Conservation (phyloP, 2,888 invertebrate genomes). For the Zaprionus bogoriensis region DNA sequence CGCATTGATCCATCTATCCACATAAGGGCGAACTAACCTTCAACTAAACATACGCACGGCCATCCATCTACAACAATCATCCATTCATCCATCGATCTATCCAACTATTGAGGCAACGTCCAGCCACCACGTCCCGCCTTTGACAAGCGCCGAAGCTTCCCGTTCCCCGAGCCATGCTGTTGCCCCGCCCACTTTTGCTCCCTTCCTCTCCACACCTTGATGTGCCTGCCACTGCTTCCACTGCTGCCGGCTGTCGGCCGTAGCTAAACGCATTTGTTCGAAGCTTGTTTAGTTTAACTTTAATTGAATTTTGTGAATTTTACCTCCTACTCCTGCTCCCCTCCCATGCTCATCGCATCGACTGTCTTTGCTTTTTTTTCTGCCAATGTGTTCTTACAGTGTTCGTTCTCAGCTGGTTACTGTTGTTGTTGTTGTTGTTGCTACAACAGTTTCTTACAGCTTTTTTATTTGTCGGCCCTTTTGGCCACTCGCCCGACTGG, state of each 20-base stretch:
- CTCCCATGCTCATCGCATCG: neutral
- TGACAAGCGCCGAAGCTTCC: conserved; percentile 67
- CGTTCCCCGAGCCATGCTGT: conserved; percentile 30
- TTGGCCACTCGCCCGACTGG: conserved; percentile 49
- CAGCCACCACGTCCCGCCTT: conserved; percentile 57
- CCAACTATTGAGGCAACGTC: conserved; percentile 55
- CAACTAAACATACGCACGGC: conserved; percentile 66
- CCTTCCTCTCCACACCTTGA: no score
- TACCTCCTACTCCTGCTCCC: conserved; percentile 36
- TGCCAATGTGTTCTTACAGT: conserved; percentile 32
- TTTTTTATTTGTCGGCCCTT: conserved; percentile 59
- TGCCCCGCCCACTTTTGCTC: conserved; percentile 2
- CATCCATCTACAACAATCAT: conserved; percentile 58
- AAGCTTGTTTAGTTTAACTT: conserved; percentile 79
- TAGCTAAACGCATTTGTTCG: conserved; percentile 77
- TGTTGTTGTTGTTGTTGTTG: conserved; percentile 32
- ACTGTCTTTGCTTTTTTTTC: conserved; percentile 9
- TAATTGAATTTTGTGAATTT: conserved; percentile 78
- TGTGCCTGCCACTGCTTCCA: neutral
- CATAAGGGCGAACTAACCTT: conserved; percentile 56
- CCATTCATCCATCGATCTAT: conserved; percentile 54
- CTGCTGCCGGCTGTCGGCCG: conserved; percentile 37
- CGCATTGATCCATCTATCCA: conserved; percentile 62
- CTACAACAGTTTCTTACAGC: conserved; percentile 50
- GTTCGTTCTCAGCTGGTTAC: conserved; percentile 17